Conservation (phyloP, 2,888 invertebrate species). For the Augochlorella aurata region DNA sequence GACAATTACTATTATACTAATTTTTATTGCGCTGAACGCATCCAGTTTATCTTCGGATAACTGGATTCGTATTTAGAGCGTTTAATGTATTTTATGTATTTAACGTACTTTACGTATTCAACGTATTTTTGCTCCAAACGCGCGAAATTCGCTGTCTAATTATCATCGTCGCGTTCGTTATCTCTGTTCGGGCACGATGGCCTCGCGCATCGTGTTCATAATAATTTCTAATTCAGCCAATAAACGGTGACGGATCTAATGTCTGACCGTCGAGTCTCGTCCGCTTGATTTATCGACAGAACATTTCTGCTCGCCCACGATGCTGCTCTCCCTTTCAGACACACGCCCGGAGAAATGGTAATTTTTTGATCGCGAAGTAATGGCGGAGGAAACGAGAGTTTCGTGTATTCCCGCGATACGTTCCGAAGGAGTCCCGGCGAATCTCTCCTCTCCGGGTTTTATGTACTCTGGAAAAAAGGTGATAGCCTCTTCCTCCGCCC, state of each 20-base stretch:
- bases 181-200: neutral
- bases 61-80: no score
- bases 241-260: slow-evolving; percentile 39
- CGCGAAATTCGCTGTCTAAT: neutral
- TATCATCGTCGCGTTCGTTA: neutral
- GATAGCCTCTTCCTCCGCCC: neutral
- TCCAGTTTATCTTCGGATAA: no score
- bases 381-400: neutral
- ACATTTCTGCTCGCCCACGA: neutral
- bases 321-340: neutral
- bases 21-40: no score
- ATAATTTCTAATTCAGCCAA: slow-evolving; percentile 56
- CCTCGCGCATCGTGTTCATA: slow-evolving; percentile 27
- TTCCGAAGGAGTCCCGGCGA: neutral
- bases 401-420: neutral
- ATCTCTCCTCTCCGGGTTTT: neutral
- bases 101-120: no score
- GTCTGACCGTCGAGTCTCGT: neutral
- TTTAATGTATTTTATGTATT: no score
- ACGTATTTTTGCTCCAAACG: neutral
- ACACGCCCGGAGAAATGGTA: neutral
- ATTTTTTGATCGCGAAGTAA: neutral
- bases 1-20: no score
- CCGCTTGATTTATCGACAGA: slow-evolving; percentile 16
- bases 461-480: neutral